A percentile compares a stretch with the other conserved stretches of the same genome.
Conservation (phyloP, 2,888 invertebrate species). For the Netelia melanura region DNA sequence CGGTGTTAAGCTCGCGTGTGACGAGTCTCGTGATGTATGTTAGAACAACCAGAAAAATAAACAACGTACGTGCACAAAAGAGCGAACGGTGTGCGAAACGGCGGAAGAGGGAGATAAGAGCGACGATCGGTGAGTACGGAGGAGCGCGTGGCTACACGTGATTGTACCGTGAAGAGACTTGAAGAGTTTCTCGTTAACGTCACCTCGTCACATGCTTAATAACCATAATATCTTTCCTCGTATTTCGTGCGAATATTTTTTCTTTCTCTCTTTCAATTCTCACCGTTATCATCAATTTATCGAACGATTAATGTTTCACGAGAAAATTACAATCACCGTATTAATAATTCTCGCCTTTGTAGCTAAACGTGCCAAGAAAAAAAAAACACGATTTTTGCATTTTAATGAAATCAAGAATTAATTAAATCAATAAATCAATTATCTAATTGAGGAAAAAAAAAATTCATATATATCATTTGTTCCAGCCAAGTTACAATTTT, state of each 20-base stretch:
- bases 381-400: no score
- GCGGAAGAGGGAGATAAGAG: slow-evolving; percentile 17
- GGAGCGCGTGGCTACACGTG: neutral
- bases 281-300: neutral
- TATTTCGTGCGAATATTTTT: neutral
- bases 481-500: no score
- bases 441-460: no score
- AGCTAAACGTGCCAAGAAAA: no score
- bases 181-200: neutral
- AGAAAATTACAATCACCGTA: neutral
- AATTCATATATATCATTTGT: no score
- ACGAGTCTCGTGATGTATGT: neutral
- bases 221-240: neutral
- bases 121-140: neutral
- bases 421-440: no score
- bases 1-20: neutral
- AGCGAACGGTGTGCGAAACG: neutral
- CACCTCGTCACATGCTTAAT: neutral
- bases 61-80: neutral
- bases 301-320: neutral
- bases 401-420: no score
- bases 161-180: slow-evolving; percentile 12
- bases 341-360: no score
- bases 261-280: neutral
- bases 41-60: neutral